phyloP scores from a whole-genome alignment of 1,140 invertebrate genomes.

The Hesperophylax magnus region DNA sequence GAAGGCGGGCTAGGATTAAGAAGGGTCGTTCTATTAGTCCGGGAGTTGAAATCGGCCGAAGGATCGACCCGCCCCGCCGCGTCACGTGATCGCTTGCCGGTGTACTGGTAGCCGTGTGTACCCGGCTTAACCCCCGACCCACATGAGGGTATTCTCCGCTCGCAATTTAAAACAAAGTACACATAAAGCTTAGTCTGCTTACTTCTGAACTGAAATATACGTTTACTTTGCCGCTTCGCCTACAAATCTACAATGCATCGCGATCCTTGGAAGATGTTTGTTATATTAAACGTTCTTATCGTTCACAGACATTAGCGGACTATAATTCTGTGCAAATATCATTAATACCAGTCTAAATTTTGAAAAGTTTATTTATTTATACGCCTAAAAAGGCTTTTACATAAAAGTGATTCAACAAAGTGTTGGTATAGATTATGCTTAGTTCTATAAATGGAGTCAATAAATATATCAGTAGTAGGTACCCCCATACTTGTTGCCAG shows the following conservation, averaged over 20 bases:
- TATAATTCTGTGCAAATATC: too few species aligned
- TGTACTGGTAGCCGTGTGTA: not conserved
- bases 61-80: not conserved
- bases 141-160: conserved; percentile 33
- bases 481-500: too few species aligned
- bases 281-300: not conserved
- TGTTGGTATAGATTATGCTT: too few species aligned
- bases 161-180: conserved; percentile 41
- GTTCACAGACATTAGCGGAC: not conserved
- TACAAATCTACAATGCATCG: conserved; percentile 7
- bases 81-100: not conserved
- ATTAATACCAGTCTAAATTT: too few species aligned
- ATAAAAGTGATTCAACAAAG: too few species aligned
- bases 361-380: too few species aligned
- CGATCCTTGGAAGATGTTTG: conserved; percentile 4
- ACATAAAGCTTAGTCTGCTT: conserved; percentile 39
- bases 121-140: conserved; percentile 27
- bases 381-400: too few species aligned
- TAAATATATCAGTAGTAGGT: too few species aligned
- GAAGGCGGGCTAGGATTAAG: not conserved
- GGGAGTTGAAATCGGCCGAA: not conserved
- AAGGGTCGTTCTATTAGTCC: not conserved
- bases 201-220: conserved; percentile 37
- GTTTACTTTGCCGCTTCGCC: conserved; percentile 8
- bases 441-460: too few species aligned